Evolutionary conservation across 2,113 vertebrate species (phyloP).

Genomic region (Pantherophis guttatus): DNA sequence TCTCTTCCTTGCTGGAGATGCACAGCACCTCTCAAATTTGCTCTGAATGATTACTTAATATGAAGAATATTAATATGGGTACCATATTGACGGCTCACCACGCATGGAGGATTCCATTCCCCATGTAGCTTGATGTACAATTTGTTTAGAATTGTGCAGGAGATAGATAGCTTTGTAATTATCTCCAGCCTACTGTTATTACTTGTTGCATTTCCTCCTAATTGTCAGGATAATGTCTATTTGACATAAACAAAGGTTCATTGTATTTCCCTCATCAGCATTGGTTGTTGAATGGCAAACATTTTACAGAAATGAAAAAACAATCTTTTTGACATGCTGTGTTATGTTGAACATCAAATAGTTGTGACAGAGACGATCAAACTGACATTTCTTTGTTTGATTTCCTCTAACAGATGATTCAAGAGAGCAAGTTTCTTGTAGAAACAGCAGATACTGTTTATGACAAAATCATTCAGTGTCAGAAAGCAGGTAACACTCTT

Average conservation of each 20-base stretch:
- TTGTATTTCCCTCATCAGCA: conserved; percentile 15
- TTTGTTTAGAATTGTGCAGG: not conserved
- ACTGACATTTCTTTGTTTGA: not conserved
- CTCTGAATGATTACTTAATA: not conserved
- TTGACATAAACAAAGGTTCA: not conserved
- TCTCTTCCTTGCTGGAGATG: not conserved
- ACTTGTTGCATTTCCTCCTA: not conserved
- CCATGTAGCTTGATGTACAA: not conserved
- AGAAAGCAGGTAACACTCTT: conserved; percentile 79
- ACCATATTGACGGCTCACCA: not conserved
- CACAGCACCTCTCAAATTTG: not conserved
- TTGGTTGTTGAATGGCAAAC: conserved; percentile 10
- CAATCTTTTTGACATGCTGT: not conserved
- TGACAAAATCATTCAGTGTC: conserved; percentile 89
- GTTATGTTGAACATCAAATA: not conserved
- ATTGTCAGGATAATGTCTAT: conserved; percentile 4
- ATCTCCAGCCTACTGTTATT: conserved; percentile 1
- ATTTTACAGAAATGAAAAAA: not conserved
- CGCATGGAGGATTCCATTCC: not conserved
- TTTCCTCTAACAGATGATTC: conserved; percentile 85
- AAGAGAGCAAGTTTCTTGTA: conserved; percentile 87
- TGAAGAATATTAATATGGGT: not conserved
- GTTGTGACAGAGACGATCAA: conserved; percentile 13
- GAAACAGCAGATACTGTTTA: conserved; percentile 86
- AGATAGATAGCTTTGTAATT: not conserved